These are phyloP conservation scores for Falco columbarius DNA, from an alignment of 2,797 vertebrate species.

Conservation along the genomic window DNA sequence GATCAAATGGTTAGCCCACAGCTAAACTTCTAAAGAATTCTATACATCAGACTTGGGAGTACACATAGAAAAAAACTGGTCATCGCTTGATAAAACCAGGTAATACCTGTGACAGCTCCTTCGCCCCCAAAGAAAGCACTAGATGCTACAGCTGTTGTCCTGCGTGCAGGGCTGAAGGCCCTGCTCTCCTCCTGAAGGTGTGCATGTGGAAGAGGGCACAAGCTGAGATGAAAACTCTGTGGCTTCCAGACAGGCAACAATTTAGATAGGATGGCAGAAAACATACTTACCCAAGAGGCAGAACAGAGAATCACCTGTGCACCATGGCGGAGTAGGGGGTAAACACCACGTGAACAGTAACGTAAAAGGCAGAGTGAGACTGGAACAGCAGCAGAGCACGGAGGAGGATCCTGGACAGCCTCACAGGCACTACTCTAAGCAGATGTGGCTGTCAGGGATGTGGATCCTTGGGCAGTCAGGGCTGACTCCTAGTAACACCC, in stretches of 20 bases:
- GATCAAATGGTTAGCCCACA: background rate
- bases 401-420: background rate
- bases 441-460: background rate
- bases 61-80: background rate
- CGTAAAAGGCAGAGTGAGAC: background rate
- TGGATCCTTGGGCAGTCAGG: background rate
- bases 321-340: background rate
- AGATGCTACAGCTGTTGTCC: background rate
- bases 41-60: background rate
- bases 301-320: background rate
- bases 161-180: background rate
- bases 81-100: background rate
- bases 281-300: background rate
- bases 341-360: rapidly evolving
- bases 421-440: rapidly evolving
- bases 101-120: background rate
- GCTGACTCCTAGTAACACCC: background rate
- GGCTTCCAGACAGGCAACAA: background rate
- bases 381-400: background rate
- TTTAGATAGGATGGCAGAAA: background rate
- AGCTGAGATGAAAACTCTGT: background rate
- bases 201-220: background rate
- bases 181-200: background rate
- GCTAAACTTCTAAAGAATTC: background rate
- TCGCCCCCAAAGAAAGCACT: background rate